phyloP scores from a whole-genome alignment of 2,113 vertebrate genomes.

The cat (Felis catus) region F.catus_Fca126_mat1.0 CM031420.1:107912501-107913000 shows the following conservation, averaged over 20 bases:
- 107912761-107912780: neutral
- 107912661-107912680: neutral
- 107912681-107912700: neutral
- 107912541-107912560: slow-evolving; percentile 2
- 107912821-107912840: neutral
- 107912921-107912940: slow-evolving; percentile 11
- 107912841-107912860: neutral
- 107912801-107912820: neutral
- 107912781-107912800: neutral
- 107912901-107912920: slow-evolving; percentile 1
- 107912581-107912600: slow-evolving; percentile 8
- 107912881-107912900: neutral
- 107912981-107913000: slow-evolving; percentile 51
- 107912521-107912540: neutral
- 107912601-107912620: slow-evolving; percentile 10
- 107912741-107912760: neutral
- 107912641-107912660: neutral
- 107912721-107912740: neutral
- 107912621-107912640: neutral
- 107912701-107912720: neutral
- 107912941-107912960: slow-evolving; percentile 48
- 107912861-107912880: neutral
- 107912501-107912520: neutral
- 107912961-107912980: slow-evolving; percentile 50
- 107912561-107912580: slow-evolving; percentile 29